Evolutionary conservation across 1,140 invertebrate species (phyloP).

Genomic region (Tetraneura akinire): DNA sequence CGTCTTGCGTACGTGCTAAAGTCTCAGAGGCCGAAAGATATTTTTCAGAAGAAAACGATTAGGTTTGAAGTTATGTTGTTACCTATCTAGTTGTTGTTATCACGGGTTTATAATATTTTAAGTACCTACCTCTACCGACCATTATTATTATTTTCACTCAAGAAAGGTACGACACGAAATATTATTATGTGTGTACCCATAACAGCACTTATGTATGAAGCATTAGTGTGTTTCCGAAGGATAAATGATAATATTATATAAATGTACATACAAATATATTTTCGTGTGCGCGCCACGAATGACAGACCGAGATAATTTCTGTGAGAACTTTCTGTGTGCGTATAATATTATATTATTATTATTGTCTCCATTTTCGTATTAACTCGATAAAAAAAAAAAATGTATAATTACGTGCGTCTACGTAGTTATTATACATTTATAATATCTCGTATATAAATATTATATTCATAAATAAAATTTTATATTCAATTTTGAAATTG

Average conservation of each 20-base stretch:
- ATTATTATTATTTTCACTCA: not conserved
- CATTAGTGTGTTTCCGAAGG: constrained; percentile 5
- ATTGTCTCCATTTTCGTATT: constrained; percentile 18
- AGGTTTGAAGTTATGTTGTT: not conserved
- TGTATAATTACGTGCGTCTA: too few species aligned
- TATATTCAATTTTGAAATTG: too few species aligned
- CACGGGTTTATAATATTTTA: not conserved
- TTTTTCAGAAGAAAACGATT: constrained; percentile 15
- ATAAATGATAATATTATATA: constrained; percentile 11
- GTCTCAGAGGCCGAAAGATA: not conserved
- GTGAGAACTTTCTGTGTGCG: not conserved
- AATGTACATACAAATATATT: not conserved
- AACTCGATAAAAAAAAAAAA: too few species aligned
- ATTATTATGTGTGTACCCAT: not conserved
- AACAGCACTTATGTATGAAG: constrained; percentile 2
- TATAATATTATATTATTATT: not conserved
- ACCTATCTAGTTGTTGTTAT: not conserved
- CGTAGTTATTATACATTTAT: too few species aligned
- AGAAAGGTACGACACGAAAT: constrained; percentile 24
- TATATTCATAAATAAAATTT: too few species aligned
- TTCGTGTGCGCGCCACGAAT: constrained; percentile 18
- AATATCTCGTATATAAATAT: too few species aligned
- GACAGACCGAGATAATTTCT: constrained; percentile 23
- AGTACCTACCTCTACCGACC: too few species aligned
- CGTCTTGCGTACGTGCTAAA: not conserved